These are phyloP conservation scores for Echinarachnius parma DNA, from an alignment of 53 echinoderm and acorn worm genomes.

Conservation along the genomic window DNA sequence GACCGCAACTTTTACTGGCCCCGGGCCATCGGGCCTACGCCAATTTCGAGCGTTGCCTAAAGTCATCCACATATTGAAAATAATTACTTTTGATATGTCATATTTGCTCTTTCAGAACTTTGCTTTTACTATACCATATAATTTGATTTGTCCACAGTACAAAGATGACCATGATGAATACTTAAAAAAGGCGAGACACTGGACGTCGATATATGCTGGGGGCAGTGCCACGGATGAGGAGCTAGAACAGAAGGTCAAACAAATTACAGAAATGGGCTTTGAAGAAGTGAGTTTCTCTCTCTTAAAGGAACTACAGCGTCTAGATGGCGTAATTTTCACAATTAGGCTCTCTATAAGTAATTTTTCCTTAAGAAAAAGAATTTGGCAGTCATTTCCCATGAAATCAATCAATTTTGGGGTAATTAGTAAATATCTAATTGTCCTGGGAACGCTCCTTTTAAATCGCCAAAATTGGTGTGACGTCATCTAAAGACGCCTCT, in stretches of 20 bases:
- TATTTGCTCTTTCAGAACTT: not conserved
- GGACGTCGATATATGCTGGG: slow-evolving; percentile 84
- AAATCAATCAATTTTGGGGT: no score
- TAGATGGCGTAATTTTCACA: not conserved
- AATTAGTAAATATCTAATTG: no score
- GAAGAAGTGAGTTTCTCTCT: slow-evolving; percentile 63
- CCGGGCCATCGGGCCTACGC: no score
- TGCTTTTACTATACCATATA: not conserved
- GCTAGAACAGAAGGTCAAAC: slow-evolving; percentile 69
- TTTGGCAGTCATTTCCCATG: not conserved
- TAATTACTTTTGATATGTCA: no score
- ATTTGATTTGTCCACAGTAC: slow-evolving; percentile 77
- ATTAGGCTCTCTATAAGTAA: not conserved
- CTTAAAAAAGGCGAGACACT: slow-evolving; percentile 78
- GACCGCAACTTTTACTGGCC: no score
- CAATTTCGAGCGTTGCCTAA: no score
- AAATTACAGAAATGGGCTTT: slow-evolving; percentile 93
- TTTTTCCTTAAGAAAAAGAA: not conserved
- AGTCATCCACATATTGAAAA: no score
- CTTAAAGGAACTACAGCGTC: not conserved
- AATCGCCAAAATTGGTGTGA: no score
- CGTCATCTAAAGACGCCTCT: no score
- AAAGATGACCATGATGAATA: slow-evolving; percentile 78
- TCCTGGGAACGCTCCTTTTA: no score
- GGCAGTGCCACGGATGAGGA: slow-evolving; percentile 39